These are phyloP conservation scores for Dufourea novaeangliae DNA, from an alignment of 1,140 invertebrate species.

Conservation along the genomic window DNA sequence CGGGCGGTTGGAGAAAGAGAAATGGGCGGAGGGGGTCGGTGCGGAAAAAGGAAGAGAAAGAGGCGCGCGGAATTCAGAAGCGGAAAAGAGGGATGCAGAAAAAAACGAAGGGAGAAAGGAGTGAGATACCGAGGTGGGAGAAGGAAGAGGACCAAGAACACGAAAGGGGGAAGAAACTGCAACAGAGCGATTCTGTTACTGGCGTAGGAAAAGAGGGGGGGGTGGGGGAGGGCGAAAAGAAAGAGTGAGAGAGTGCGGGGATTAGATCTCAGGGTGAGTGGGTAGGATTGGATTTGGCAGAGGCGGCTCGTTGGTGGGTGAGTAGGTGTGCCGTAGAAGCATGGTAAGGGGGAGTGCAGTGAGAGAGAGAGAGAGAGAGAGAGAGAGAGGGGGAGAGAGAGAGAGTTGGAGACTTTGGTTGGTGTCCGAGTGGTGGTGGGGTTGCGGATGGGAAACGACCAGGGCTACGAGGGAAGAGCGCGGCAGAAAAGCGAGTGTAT, in stretches of 20 bases:
- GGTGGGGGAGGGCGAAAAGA: slow-evolving; percentile 5
- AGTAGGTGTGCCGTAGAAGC: too few relatives aligned
- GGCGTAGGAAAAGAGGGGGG: too few relatives aligned
- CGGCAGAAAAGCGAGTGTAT: slow-evolving; percentile 29
- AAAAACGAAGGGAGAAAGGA: not conserved
- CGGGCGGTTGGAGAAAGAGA: slow-evolving; percentile 13
- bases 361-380: slow-evolving; percentile 60
- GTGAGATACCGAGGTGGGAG: not conserved
- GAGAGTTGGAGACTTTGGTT: slow-evolving; percentile 65
- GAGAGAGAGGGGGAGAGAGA: slow-evolving; percentile 55
- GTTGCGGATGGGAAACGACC: slow-evolving; percentile 69
- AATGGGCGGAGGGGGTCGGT: not conserved
- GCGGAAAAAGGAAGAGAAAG: slow-evolving; percentile 37
- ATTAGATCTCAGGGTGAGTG: slow-evolving; percentile 62
- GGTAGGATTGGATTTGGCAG: slow-evolving; percentile 75
- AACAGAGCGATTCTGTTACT: too few relatives aligned
- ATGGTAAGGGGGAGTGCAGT: too few relatives aligned
- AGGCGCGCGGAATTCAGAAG: slow-evolving; percentile 53
- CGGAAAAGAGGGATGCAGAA: slow-evolving; percentile 18
- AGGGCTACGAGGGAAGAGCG: slow-evolving; percentile 42
- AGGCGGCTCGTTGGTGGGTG: slow-evolving; percentile 67
- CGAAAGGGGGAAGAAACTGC: too few relatives aligned
- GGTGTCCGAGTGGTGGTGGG: slow-evolving; percentile 63
- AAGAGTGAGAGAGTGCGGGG: slow-evolving; percentile 50
- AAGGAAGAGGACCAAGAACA: not conserved